Evolutionary conservation across 1,140 invertebrate species (phyloP).

Genomic region (Polypedilum vanderplanki): DNA sequence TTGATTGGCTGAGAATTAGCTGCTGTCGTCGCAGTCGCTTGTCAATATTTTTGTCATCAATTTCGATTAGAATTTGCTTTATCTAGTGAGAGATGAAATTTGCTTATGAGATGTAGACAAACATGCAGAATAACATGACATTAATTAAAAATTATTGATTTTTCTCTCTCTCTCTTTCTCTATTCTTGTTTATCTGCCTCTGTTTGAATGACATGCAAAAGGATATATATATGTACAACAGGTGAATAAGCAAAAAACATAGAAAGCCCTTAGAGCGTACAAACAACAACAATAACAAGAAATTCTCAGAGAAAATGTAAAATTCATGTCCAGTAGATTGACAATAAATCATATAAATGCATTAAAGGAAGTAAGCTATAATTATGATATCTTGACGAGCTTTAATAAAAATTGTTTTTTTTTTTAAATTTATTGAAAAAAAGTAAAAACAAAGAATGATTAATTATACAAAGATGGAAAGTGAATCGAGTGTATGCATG

Average conservation of each 20-base stretch:
- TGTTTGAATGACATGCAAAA: too few relatives aligned
- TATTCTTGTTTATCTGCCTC: not conserved
- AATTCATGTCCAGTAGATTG: too few relatives aligned
- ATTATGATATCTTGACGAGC: too few relatives aligned
- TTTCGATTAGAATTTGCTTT: not conserved
- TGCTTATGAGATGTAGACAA: not conserved
- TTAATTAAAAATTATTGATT: slow-evolving; percentile 28
- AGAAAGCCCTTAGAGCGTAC: too few relatives aligned
- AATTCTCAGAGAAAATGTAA: too few relatives aligned
- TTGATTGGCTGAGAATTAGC: slow-evolving; percentile 12
- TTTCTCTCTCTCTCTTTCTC: not conserved
- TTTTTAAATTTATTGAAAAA: too few relatives aligned
- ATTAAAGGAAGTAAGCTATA: too few relatives aligned
- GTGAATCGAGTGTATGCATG: not conserved
- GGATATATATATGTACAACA: too few relatives aligned
- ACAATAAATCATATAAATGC: too few relatives aligned
- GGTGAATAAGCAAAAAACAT: too few relatives aligned
- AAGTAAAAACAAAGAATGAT: not conserved
- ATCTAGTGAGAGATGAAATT: not conserved
- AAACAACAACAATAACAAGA: too few relatives aligned
- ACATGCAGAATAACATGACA: slow-evolving; percentile 22
- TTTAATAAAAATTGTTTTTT: too few relatives aligned
- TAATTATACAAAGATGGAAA: not conserved
- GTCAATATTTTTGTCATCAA: slow-evolving; percentile 26
- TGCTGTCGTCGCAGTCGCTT: not conserved